These are phyloP conservation scores for Meiosimyza decipiens DNA, from an alignment of 2,888 invertebrate genomes.

Conservation along the genomic window DNA sequence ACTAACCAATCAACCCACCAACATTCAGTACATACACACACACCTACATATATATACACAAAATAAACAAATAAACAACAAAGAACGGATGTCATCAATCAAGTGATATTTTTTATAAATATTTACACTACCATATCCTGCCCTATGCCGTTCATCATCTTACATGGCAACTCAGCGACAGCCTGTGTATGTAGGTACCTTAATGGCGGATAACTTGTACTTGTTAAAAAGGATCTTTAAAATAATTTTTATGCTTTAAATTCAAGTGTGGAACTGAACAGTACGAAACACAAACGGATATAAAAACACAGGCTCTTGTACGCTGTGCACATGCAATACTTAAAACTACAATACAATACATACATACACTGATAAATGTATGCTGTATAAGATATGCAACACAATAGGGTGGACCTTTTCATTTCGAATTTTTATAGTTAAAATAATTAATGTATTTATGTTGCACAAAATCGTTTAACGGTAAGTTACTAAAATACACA, in stretches of 20 bases:
- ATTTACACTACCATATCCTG: constrained; percentile 29
- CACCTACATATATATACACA: no score
- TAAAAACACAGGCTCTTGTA: background rate
- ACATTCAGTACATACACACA: no score
- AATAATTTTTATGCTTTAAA: constrained; percentile 19
- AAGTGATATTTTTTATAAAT: constrained; percentile 29
- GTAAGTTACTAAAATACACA: no score
- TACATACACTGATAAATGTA: background rate
- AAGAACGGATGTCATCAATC: constrained; percentile 27
- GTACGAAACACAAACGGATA: background rate
- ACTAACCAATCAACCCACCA: no score
- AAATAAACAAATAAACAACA: background rate
- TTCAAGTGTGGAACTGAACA: background rate
- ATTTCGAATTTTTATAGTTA: no score
- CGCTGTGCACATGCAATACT: background rate
- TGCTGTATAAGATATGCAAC: background rate
- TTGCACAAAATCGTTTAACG: no score
- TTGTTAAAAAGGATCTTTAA: background rate
- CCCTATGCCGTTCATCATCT: no score
- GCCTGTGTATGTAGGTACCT: background rate
- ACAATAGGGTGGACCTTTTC: no score
- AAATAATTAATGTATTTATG: no score
- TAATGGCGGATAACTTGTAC: constrained; percentile 12
- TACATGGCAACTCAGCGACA: no score
- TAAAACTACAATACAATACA: background rate